Conservation (phyloP, 1,140 invertebrate species). For the Hesperophylax magnus region DNA sequence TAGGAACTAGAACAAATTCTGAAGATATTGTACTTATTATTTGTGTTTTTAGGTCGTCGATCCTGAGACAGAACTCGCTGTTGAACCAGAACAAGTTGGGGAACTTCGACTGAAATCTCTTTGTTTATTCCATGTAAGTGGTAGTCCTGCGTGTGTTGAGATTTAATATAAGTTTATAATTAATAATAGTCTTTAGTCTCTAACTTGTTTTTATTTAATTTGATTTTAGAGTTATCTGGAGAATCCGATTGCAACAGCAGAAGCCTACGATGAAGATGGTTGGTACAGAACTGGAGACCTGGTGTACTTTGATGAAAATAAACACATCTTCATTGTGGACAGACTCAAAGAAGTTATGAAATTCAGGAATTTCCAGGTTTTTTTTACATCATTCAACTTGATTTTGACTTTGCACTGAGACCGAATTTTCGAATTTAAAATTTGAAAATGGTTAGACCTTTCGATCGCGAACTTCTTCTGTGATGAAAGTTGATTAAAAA, state of each 20-base stretch:
- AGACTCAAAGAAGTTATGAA: constrained; percentile 82
- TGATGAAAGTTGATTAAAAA: no score
- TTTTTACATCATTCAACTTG: neutral
- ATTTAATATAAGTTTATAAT: neutral
- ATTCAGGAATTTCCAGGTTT: constrained; percentile 78
- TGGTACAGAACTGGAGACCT: constrained; percentile 85
- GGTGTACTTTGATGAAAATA: constrained; percentile 77
- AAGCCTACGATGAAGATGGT: constrained; percentile 75
- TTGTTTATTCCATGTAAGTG: constrained; percentile 17
- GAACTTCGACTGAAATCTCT: constrained; percentile 61
- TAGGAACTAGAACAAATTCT: neutral
- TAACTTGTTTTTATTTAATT: neutral
- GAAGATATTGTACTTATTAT: neutral
- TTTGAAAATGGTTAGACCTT: no score
- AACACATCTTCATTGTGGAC: constrained; percentile 76
- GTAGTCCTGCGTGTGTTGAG: neutral
- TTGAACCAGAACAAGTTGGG: constrained; percentile 60
- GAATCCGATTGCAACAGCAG: constrained; percentile 74
- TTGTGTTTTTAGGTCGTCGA: constrained; percentile 52
- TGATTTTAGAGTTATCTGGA: constrained; percentile 71
- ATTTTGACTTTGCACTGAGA: no score
- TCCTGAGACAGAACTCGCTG: constrained; percentile 59
- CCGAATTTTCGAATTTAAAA: no score
- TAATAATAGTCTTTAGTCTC: neutral
- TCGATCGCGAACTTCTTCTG: no score